Evolutionary conservation across 1,140 invertebrate species (phyloP), one percentile per base, ranked within the genome.

Genomic region (Pachyrhynchus sulphureomaculatus): DNA sequence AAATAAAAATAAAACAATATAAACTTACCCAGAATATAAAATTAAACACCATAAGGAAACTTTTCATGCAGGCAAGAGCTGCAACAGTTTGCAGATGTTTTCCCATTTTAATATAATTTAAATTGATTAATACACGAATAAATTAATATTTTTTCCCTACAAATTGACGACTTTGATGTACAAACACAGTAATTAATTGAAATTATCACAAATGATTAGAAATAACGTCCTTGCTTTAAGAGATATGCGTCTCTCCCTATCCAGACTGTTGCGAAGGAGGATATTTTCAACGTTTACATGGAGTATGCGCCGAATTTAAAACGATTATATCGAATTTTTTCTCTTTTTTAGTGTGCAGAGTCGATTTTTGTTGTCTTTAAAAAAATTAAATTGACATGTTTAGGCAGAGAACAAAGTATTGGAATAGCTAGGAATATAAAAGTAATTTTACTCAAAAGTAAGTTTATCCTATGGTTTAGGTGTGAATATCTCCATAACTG

Each of bases 31-130:
- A 89, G 76, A 90, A 90, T 23, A 85, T 75, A 54, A 90, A 81
- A 76, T 91, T 91, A 76, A 91, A 91, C 21, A 89, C 72, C 81
- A 91, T 88, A 36, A 92, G 76, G 1, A 91, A 74, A 0, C 84
- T 86, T 72, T 90, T 91, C 78, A 90, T 83, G 74, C 86, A 89
- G 36, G 85, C 84, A 70, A 89, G 84, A 1, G 86, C 82, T 21
- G 86, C 86, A 52, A 86, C 81, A 51, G 82, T 85, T 69, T 87
- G 83, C 61, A 87, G 78, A 66, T 81, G 79, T 67, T 86, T 84
- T 2, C 82, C 82, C 86, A 87, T 87, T 45, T 67, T 75, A 29
- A 9, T 37, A 13, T 10, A 8, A 8, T 41, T 41, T 8, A 41
- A 41, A 5, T 33, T 33, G n/a, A 8, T 33, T 33, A 33, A 33